Conservation (phyloP, 2,888 invertebrate species). For the Flexamia atlantica region DNA sequence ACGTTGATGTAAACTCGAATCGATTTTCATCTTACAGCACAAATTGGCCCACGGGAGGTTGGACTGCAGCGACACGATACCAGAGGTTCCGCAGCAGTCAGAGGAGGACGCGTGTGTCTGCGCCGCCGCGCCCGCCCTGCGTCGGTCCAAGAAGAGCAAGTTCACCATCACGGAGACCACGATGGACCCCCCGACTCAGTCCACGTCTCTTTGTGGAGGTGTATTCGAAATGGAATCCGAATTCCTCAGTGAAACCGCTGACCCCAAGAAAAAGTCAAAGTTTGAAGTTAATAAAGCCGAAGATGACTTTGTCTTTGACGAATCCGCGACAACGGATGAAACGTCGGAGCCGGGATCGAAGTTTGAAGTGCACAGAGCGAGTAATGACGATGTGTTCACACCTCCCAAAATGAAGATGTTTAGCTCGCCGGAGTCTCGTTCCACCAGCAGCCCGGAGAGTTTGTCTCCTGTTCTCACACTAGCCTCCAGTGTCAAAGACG, state of each 20-base stretch:
- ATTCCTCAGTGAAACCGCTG: neutral
- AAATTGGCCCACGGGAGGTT: constrained; percentile 58
- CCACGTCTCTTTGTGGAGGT: constrained; percentile 17
- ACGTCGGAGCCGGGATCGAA: neutral
- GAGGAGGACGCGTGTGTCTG: neutral
- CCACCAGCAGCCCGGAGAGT: constrained; percentile 41
- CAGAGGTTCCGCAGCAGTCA: constrained; percentile 36
- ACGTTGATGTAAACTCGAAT: too few species aligned
- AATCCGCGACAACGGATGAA: neutral
- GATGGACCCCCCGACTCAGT: neutral
- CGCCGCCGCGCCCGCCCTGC: neutral
- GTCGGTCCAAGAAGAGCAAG: constrained; percentile 20
- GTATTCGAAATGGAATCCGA: constrained; percentile 57
- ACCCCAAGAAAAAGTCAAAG: constrained; percentile 39
- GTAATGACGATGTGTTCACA: neutral
- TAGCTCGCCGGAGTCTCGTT: constrained; percentile 19
- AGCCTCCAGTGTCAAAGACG: constrained; percentile 72
- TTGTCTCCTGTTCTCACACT: constrained; percentile 72
- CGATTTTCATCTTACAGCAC: constrained; percentile 8
- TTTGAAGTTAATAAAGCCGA: constrained; percentile 43
- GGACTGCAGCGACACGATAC: constrained; percentile 57
- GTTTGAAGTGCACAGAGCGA: constrained; percentile 4
- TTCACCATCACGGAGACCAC: constrained; percentile 14
- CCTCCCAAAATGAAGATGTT: constrained; percentile 19
- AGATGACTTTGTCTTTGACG: constrained; percentile 1